phyloP scores from a whole-genome alignment of 1,140 invertebrate genomes.

The Pseudomyrmex dendroicus region DNA sequence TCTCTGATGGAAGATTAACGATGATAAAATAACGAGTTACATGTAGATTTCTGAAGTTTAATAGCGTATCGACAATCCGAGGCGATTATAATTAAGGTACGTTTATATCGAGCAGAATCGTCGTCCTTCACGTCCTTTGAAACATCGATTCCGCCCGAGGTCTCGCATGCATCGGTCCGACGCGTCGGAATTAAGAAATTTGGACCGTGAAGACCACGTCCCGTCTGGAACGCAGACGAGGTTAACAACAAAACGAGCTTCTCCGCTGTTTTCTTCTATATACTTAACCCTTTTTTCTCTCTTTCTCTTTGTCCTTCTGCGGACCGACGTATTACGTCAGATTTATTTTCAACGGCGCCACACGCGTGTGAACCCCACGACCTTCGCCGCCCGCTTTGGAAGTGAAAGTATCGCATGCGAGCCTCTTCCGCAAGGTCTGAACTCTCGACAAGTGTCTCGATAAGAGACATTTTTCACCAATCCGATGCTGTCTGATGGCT shows the following conservation, averaged over 20 bases:
- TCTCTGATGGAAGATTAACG: neutral
- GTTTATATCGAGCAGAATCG: neutral
- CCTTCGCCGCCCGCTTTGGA: constrained; percentile 68
- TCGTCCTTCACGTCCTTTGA: constrained; percentile 5
- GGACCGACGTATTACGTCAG: constrained; percentile 67
- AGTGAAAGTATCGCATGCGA: constrained; percentile 65
- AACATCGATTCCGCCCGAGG: constrained; percentile 44
- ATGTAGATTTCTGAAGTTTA: constrained; percentile 3
- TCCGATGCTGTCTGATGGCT: neutral
- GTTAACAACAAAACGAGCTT: constrained; percentile 16
- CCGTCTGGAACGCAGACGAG: neutral
- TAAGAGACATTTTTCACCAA: constrained; percentile 16
- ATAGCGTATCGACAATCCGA: constrained; percentile 3
- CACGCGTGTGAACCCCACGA: constrained; percentile 27
- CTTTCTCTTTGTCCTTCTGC: constrained; percentile 12
- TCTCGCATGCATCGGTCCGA: constrained; percentile 16
- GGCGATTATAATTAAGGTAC: neutral
- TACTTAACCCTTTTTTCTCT: constrained; percentile 27
- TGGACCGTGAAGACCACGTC: neutral
- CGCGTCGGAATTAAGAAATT: constrained; percentile 31
- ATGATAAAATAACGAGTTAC: neutral
- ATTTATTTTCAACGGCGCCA: constrained; percentile 72
- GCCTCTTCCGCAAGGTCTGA: constrained; percentile 64
- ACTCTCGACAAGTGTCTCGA: constrained; percentile 20
- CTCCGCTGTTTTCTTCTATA: neutral